These are phyloP conservation scores for Panagrolaimus sp. DNA, from an alignment of 1,140 invertebrate genomes.

Conservation along the genomic window DNA sequence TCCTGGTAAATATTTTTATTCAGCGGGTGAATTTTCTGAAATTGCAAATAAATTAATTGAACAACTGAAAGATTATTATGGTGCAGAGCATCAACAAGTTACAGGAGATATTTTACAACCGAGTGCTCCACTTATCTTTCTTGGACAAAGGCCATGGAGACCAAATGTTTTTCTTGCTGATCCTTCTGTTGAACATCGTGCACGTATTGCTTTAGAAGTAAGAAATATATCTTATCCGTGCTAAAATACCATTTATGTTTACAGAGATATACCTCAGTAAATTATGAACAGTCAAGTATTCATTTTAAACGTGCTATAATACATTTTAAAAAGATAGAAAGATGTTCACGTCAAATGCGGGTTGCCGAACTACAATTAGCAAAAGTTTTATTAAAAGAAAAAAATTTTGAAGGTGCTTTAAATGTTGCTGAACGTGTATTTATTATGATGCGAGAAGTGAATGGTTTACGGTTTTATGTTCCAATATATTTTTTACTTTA, in stretches of 20 bases:
- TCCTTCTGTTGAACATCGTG: neutral
- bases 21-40: constrained; percentile 1
- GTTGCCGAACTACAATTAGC: neutral
- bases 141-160: constrained; percentile 4
- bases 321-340: neutral
- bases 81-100: neutral
- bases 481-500: constrained; percentile 3
- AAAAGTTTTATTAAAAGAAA: constrained; percentile 1
- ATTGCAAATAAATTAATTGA: neutral
- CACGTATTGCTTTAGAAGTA: constrained; percentile 7
- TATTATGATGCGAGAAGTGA: constrained; percentile 7
- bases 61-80: neutral
- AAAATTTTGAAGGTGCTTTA: constrained; percentile 4
- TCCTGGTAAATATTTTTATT: constrained; percentile 2
- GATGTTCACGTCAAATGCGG: constrained; percentile 9
- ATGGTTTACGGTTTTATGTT: neutral
- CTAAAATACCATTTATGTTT: neutral
- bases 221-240: neutral
- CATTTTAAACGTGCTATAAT: neutral
- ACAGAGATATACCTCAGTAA: neutral
- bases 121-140: neutral
- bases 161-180: constrained; percentile 8
- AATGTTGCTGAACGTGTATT: neutral
- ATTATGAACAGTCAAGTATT: constrained; percentile 9
- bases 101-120: neutral